These are phyloP conservation scores for Fragum sueziense DNA, from an alignment of 2,888 invertebrate species.

Conservation along the genomic window DNA sequence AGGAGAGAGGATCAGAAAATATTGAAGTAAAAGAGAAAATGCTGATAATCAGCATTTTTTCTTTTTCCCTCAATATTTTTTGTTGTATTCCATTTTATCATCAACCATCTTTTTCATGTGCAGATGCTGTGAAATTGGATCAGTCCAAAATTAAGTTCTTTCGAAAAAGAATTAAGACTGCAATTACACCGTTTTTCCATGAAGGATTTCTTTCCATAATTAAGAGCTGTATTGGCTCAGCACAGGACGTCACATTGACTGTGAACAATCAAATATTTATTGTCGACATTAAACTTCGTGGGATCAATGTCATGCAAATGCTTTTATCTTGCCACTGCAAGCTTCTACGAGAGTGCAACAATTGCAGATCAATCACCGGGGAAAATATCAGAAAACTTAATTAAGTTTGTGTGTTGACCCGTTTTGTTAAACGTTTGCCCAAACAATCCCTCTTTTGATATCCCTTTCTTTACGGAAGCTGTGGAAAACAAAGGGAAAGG, in stretches of 20 bases:
- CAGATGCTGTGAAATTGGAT: neutral
- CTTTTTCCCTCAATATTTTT: neutral
- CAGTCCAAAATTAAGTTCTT: neutral
- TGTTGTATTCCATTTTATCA: neutral
- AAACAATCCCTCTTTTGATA: too few relatives aligned
- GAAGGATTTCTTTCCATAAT: neutral
- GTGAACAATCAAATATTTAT: slow-evolving; percentile 3
- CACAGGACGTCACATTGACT: slow-evolving; percentile 15
- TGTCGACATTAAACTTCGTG: neutral
- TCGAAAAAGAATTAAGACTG: neutral
- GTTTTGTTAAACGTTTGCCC: too few relatives aligned
- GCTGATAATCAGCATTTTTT: neutral
- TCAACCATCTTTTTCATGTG: neutral
- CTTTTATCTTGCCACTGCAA: slow-evolving; percentile 10
- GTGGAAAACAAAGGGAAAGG: neutral
- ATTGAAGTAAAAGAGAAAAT: neutral
- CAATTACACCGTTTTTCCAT: too few relatives aligned
- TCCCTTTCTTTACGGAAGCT: neutral
- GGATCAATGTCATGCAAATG: slow-evolving; percentile 19
- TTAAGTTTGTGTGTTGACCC: slow-evolving; percentile 3
- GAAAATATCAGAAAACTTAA: slow-evolving; percentile 14
- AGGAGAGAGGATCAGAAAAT: too few relatives aligned
- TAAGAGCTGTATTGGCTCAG: neutral
- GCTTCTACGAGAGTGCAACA: slow-evolving; percentile 9
- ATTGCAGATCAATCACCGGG: slow-evolving; percentile 13